Conservation (phyloP, 2,113 vertebrate species). For the Urocolius indicus region DNA sequence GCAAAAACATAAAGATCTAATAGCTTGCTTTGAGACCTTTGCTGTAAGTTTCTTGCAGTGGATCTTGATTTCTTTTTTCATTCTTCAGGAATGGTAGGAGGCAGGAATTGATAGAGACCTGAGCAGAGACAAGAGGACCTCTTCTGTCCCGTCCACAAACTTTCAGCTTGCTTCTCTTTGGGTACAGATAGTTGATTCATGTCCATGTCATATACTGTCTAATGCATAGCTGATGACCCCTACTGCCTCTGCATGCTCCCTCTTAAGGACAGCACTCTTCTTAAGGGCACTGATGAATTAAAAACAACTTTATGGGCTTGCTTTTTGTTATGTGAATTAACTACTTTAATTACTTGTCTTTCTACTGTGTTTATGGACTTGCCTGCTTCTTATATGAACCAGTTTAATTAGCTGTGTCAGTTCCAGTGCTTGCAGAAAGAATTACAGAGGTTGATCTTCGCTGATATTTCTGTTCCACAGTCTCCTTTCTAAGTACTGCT, state of each 20-base stretch:
- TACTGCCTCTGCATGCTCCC: background rate
- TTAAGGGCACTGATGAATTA: background rate
- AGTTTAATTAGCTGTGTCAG: constrained; percentile 53
- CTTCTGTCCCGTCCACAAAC: background rate
- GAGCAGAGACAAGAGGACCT: background rate
- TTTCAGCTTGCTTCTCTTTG: background rate
- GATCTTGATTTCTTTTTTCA: background rate
- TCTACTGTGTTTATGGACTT: constrained; percentile 60
- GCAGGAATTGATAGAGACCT: background rate
- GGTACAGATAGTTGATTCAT: background rate
- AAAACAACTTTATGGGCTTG: constrained; percentile 68
- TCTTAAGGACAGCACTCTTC: background rate
- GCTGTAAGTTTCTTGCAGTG: background rate
- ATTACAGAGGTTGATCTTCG: constrained; percentile 44
- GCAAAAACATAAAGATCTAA: background rate
- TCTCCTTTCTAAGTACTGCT: background rate
- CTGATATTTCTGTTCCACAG: background rate
- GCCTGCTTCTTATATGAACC: constrained; percentile 19
- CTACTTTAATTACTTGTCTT: constrained; percentile 40
- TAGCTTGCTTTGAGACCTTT: background rate
- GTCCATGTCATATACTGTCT: background rate
- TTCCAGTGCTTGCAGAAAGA: constrained; percentile 27
- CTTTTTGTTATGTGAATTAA: constrained; percentile 64
- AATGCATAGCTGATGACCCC: constrained; percentile 7
- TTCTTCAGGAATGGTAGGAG: background rate